phyloP scores from a whole-genome alignment of 2,888 invertebrate genomes.

The Chironomus tentans region DNA sequence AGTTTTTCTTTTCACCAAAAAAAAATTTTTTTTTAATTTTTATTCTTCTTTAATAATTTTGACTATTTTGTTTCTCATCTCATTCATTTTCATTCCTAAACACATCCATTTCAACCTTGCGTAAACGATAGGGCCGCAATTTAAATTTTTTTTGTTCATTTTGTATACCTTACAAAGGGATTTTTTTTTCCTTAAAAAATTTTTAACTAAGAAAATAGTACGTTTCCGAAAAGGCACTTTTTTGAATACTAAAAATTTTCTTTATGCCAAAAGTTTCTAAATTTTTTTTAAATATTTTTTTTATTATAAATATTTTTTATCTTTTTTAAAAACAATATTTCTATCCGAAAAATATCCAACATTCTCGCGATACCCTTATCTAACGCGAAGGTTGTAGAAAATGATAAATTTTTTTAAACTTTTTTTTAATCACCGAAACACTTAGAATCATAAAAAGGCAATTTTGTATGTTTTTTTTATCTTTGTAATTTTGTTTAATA shows the following conservation, averaged over 20 bases:
- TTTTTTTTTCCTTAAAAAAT: conserved; percentile 2
- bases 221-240: conserved; percentile 26
- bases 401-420: conserved; percentile 16
- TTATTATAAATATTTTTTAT: not conserved
- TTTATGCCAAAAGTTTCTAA: conserved; percentile 22
- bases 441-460: conserved; percentile 27
- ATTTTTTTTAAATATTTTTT: conserved; percentile 3
- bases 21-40: no score
- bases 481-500: not conserved
- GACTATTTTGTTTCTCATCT: no score
- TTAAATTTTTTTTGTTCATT: not conserved
- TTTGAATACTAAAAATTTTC: conserved; percentile 25
- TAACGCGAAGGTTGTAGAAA: conserved; percentile 11
- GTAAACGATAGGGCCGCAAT: not conserved
- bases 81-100: no score
- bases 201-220: conserved; percentile 26
- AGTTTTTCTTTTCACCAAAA: no score
- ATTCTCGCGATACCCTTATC: not conserved
- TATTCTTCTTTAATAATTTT: no score
- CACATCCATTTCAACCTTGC: no score
- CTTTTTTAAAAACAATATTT: not conserved
- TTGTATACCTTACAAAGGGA: not conserved
- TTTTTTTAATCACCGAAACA: conserved; percentile 24
- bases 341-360: conserved; percentile 2
- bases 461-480: conserved; percentile 13